Conservation (phyloP, 2,888 invertebrate genomes). For the Watsonalla cultraria region DNA sequence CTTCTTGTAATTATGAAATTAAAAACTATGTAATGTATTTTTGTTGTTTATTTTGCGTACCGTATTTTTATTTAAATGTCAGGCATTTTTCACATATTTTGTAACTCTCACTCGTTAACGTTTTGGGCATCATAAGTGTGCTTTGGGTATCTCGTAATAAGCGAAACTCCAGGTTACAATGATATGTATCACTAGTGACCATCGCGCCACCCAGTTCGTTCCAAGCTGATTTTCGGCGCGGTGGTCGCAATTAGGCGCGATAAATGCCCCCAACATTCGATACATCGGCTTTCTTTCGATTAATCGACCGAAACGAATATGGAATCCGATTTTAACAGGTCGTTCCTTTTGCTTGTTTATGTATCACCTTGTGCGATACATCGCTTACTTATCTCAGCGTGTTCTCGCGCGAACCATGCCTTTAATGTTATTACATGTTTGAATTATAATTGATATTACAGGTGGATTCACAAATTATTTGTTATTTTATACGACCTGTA, state of each 20-base stretch:
- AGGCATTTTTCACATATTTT: too few species aligned
- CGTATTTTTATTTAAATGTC: too few species aligned
- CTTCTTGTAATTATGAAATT: too few species aligned
- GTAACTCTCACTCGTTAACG: background rate
- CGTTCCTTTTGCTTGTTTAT: slow-evolving; percentile 63
- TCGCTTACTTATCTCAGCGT: slow-evolving; percentile 37
- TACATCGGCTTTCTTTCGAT: slow-evolving; percentile 60
- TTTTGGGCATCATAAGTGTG: background rate
- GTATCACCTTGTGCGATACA: slow-evolving; percentile 50
- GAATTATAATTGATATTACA: slow-evolving; percentile 9
- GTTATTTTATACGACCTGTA: background rate
- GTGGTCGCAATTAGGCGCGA: slow-evolving; percentile 72
- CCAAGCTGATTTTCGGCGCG: slow-evolving; percentile 50
- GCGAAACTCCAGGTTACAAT: slow-evolving; percentile 24
- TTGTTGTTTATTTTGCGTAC: too few species aligned
- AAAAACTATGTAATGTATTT: too few species aligned
- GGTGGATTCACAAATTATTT: slow-evolving; percentile 4
- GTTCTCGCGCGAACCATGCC: slow-evolving; percentile 25
- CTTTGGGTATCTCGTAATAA: slow-evolving; percentile 25
- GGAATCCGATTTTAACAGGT: slow-evolving; percentile 62
- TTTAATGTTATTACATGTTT: slow-evolving; percentile 18
- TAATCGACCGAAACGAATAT: slow-evolving; percentile 61
- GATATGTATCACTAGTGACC: slow-evolving; percentile 37
- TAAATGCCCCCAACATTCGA: slow-evolving; percentile 68
- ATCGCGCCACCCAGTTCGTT: slow-evolving; percentile 65